phyloP scores from a whole-genome alignment of 2,888 invertebrate species.

The Pyrrhosoma nymphula region DNA sequence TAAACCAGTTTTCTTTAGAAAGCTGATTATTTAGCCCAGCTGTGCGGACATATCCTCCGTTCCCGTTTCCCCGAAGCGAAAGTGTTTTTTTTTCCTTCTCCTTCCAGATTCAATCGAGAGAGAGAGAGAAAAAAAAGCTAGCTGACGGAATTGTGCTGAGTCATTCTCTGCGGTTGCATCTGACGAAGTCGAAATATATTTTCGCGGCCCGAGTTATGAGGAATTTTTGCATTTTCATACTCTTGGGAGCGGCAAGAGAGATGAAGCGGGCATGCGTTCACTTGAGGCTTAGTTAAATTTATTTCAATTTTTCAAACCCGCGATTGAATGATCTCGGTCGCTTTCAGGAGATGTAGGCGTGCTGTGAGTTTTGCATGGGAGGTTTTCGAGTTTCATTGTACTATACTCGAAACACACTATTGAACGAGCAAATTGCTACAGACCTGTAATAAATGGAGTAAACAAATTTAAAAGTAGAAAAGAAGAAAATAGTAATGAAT shows the following conservation, averaged over 20 bases:
- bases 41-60: not conserved
- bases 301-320: not conserved
- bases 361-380: no score
- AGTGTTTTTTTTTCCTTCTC: not conserved
- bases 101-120: not conserved
- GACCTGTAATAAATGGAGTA: no score
- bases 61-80: not conserved
- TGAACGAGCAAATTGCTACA: no score
- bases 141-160: not conserved
- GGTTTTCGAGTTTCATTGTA: no score
- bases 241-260: not conserved
- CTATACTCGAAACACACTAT: no score
- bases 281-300: not conserved
- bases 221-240: not conserved
- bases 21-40: not conserved
- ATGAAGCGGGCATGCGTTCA: not conserved
- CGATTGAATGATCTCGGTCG: no score
- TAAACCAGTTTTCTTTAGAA: constrained; percentile 29
- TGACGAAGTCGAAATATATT: not conserved
- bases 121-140: not conserved
- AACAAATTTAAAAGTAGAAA: no score
- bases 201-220: not conserved
- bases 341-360: not conserved
- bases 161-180: constrained; percentile 1
- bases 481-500: no score